Evolutionary conservation across 2,888 invertebrate genomes (phyloP).

Genomic region (Axea sp.): DNA sequence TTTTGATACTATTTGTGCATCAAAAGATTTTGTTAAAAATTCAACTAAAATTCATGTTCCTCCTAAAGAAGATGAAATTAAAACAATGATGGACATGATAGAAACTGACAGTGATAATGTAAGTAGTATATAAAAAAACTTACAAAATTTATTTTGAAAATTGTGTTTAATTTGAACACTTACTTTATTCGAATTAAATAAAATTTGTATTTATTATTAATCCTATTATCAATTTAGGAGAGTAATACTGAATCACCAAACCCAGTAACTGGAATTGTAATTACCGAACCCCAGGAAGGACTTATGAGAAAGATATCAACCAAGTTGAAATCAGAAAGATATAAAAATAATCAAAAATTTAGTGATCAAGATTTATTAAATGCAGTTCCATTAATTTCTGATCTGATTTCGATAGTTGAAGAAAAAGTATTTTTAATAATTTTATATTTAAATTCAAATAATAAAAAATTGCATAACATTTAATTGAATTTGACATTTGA

Average conservation of each 20-base stretch:
- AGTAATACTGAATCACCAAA: constrained; percentile 63
- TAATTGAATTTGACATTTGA: no score
- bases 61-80: constrained; percentile 75
- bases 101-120: constrained; percentile 72
- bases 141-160: not conserved
- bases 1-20: constrained; percentile 48
- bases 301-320: constrained; percentile 18
- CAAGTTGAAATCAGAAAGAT: constrained; percentile 15
- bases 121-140: constrained; percentile 26
- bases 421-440: no score
- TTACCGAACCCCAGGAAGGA: constrained; percentile 18
- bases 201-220: constrained; percentile 5
- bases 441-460: no score
- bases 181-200: no score
- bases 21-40: constrained; percentile 59
- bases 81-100: constrained; percentile 75
- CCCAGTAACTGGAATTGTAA: constrained; percentile 40
- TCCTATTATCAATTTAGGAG: constrained; percentile 61
- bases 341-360: constrained; percentile 55
- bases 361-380: constrained; percentile 68
- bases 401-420: constrained; percentile 70
- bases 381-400: constrained; percentile 72
- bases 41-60: constrained; percentile 64
- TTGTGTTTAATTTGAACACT: no score
- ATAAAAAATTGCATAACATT: no score